phyloP scores from a whole-genome alignment of 2,888 invertebrate species.

The Slavum lentiscoides region DNA sequence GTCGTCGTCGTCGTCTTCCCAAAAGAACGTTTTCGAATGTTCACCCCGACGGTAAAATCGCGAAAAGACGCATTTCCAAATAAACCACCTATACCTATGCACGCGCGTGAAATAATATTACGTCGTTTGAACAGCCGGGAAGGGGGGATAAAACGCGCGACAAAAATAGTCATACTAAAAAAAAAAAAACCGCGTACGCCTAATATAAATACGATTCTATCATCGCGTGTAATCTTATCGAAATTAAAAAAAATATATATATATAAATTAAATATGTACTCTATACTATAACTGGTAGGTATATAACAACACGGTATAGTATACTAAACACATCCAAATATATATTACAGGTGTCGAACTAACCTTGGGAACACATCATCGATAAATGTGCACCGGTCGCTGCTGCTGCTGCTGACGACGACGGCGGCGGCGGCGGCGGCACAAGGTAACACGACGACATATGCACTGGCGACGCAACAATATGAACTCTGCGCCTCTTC shows the following conservation, averaged over 20 bases:
- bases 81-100: no score
- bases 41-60: neutral
- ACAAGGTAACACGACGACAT: constrained; percentile 53
- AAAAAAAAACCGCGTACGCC: no score
- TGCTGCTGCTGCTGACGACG: constrained; percentile 32
- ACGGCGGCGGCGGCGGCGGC: constrained; percentile 16
- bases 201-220: no score
- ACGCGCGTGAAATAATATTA: no score
- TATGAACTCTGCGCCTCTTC: constrained; percentile 52
- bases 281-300: neutral
- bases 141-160: no score
- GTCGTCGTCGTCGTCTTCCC: neutral
- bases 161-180: no score
- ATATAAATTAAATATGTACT: no score
- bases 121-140: no score
- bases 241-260: no score
- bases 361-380: constrained; percentile 53
- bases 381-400: constrained; percentile 51
- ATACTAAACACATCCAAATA: neutral
- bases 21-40: neutral
- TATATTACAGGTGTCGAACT: constrained; percentile 44
- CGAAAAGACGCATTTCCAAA: no score
- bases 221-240: no score
- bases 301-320: no score
- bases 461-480: constrained; percentile 53